phyloP scores from a whole-genome alignment of 2,888 invertebrate species.

The Galerucella pusilla region DNA sequence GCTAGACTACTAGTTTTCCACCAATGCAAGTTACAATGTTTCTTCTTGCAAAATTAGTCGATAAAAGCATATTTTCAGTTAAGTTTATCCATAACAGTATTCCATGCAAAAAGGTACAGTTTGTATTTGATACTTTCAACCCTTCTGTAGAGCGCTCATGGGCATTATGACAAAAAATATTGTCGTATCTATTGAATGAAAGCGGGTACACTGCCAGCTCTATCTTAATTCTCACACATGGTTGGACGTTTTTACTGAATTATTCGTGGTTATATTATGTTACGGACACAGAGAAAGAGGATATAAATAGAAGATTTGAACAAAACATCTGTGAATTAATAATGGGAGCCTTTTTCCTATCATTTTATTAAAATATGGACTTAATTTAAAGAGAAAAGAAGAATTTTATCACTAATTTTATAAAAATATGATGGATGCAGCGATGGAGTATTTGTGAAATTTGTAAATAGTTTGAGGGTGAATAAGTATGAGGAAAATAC shows the following conservation, averaged over 20 bases:
- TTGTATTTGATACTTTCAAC: background rate
- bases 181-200: slow-evolving; percentile 17
- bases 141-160: background rate
- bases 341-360: background rate
- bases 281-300: background rate
- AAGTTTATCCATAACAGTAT: too few species aligned
- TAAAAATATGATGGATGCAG: background rate
- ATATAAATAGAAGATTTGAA: background rate
- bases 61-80: too few species aligned
- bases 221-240: slow-evolving; percentile 35
- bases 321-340: slow-evolving; percentile 4
- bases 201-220: slow-evolving; percentile 15
- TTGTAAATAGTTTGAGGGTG: too few species aligned
- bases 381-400: background rate
- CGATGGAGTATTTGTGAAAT: too few species aligned
- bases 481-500: too few species aligned
- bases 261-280: slow-evolving; percentile 13
- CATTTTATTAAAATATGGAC: background rate
- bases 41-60: too few species aligned
- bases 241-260: slow-evolving; percentile 8
- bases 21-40: too few species aligned
- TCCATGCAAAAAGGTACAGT: too few species aligned
- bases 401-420: background rate
- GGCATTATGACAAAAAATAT: slow-evolving; percentile 3
- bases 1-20: too few species aligned